phyloP scores from a whole-genome alignment of 1,140 invertebrate genomes.

The Ostrea denselamellosa region DNA sequence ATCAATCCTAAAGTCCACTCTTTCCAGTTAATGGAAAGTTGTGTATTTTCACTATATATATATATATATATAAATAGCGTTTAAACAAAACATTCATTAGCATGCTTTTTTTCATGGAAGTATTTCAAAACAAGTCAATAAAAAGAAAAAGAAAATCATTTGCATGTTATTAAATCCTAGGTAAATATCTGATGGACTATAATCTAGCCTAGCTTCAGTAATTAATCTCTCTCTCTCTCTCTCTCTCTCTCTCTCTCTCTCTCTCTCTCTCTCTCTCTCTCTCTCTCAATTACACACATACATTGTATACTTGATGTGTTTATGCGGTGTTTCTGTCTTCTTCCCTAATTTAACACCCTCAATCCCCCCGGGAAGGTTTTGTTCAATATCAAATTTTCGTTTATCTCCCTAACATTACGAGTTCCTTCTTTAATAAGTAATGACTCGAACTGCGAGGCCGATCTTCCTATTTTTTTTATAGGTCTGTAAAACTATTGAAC shows the following conservation, averaged over 20 bases:
- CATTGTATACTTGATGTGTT: neutral
- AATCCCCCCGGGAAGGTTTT: neutral
- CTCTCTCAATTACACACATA: neutral
- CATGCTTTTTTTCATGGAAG: neutral
- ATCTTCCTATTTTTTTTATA: conserved; percentile 20
- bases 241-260: conserved; percentile 5
- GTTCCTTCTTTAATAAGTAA: conserved; percentile 29
- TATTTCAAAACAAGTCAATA: neutral
- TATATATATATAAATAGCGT: neutral
- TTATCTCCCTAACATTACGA: conserved; percentile 25
- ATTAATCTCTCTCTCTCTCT: neutral
- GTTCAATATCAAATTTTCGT: conserved; percentile 38
- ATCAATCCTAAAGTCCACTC: no score
- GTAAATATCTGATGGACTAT: neutral
- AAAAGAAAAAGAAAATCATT: neutral
- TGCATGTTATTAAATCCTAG: neutral
- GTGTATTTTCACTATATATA: neutral
- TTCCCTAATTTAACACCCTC: conserved; percentile 28
- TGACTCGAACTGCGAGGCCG: conserved; percentile 11
- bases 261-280: conserved; percentile 29
- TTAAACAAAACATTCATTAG: neutral
- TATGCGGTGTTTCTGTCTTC: neutral
- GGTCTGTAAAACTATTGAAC: conserved; percentile 24
- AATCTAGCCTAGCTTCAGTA: neutral
- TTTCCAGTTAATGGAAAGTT: neutral